Evolutionary conservation across 2,888 invertebrate genomes (phyloP).

Genomic region (Parnassius apollo): DNA sequence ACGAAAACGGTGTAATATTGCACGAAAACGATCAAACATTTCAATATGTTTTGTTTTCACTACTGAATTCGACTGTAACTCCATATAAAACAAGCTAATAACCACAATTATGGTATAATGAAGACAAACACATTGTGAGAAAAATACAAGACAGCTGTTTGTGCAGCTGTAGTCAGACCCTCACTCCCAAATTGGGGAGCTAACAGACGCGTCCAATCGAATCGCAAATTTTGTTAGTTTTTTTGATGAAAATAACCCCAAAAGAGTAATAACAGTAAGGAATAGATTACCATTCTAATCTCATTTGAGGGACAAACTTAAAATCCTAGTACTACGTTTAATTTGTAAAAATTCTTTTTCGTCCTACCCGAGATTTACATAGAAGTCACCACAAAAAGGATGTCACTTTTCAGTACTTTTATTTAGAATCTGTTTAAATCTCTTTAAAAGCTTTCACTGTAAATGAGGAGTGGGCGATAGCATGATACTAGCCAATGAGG

Average conservation of each 20-base stretch:
- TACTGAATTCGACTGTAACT: too few relatives aligned
- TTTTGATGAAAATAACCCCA: slow-evolving; percentile 49
- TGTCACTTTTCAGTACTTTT: slow-evolving; percentile 70
- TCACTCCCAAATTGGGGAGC: slow-evolving; percentile 39
- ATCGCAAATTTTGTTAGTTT: slow-evolving; percentile 39
- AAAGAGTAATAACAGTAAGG: slow-evolving; percentile 50
- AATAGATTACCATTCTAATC: slow-evolving; percentile 62
- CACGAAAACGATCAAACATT: too few relatives aligned
- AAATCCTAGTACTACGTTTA: slow-evolving; percentile 59
- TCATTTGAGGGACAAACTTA: slow-evolving; percentile 56
- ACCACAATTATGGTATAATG: slow-evolving; percentile 60
- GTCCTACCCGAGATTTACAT: slow-evolving; percentile 67
- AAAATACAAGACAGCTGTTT: slow-evolving; percentile 69
- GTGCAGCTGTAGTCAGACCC: slow-evolving; percentile 59
- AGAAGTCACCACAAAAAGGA: slow-evolving; percentile 73
- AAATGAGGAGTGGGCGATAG: slow-evolving; percentile 67
- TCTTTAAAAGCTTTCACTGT: slow-evolving; percentile 70
- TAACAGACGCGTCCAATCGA: slow-evolving; percentile 35
- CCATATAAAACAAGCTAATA: slow-evolving; percentile 23
- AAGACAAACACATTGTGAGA: slow-evolving; percentile 59
- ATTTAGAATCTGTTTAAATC: slow-evolving; percentile 72
- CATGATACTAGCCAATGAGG: slow-evolving; percentile 42
- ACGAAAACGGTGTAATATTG: too few relatives aligned
- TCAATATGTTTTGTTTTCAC: too few relatives aligned
- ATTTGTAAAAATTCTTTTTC: slow-evolving; percentile 67